Percentiles rank a stretch among this genome's conserved stretches.
Conservation (phyloP, 2,888 invertebrate species). For the Nomada ferruginata region DNA sequence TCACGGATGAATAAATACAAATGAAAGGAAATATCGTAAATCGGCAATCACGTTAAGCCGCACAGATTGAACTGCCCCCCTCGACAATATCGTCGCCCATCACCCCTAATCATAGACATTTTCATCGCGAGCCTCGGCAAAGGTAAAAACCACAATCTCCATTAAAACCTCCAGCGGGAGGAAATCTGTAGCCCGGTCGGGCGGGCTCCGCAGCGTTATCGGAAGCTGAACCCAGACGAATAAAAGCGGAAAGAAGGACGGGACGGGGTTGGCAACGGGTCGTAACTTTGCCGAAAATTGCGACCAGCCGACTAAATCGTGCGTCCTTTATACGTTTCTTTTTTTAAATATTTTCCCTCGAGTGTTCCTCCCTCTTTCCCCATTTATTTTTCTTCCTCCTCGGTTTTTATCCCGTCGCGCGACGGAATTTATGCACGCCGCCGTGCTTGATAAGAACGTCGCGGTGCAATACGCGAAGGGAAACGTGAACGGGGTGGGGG, state of each 20-base stretch:
- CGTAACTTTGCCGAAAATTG: slow-evolving; percentile 55
- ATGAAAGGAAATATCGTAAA: too few species aligned
- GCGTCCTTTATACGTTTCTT: slow-evolving; percentile 39
- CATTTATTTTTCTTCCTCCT: background rate
- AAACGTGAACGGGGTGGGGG: background rate
- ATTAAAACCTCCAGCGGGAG: background rate
- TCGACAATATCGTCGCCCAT: background rate
- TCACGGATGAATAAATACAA: too few species aligned
- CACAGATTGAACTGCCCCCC: too few species aligned
- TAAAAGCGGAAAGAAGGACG: background rate
- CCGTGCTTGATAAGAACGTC: slow-evolving; percentile 44
- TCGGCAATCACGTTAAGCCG: too few species aligned
- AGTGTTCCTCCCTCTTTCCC: background rate
- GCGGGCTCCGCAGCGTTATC: slow-evolving; percentile 18
- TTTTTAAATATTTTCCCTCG: background rate
- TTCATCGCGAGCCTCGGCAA: background rate
- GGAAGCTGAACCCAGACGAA: slow-evolving; percentile 8
- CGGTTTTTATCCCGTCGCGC: background rate
- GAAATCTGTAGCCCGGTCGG: background rate
- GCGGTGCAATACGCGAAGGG: slow-evolving; percentile 30
- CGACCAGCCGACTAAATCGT: slow-evolving; percentile 45
- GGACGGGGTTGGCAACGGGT: slow-evolving; percentile 8
- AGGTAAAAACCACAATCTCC: background rate
- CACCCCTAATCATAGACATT: background rate
- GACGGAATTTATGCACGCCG: slow-evolving; percentile 27